Evolutionary conservation across 37 sponge, comb jelly and placozoan genomes (phyloP).

Genomic region (Hexactinellida sp.): DNA sequence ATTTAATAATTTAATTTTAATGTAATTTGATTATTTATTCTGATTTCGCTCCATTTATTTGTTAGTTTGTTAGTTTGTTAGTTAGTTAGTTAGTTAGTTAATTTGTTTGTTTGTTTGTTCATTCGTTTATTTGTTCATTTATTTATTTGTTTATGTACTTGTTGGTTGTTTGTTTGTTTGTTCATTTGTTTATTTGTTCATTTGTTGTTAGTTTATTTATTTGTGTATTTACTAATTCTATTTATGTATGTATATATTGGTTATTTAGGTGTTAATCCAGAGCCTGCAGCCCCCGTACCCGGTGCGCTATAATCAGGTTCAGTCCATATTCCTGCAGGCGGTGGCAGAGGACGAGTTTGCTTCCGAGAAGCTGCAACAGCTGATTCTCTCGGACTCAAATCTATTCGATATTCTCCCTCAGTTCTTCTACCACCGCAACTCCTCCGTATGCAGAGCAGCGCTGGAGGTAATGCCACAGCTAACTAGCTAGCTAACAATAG

Average conservation of each 20-base stretch:
- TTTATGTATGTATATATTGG: neutral
- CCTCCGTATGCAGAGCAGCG: conserved; percentile 58
- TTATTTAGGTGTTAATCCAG: conserved; percentile 58
- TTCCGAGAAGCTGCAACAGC: conserved; percentile 39
- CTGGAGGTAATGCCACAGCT: no score
- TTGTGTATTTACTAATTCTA: neutral
- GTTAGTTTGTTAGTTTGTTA: no score
- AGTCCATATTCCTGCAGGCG: conserved; percentile 74
- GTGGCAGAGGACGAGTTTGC: conserved; percentile 41
- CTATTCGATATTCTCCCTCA: conserved; percentile 88
- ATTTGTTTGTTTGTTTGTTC: no score
- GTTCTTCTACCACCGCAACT: conserved; percentile 85
- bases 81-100: no score
- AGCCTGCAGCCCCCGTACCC: conserved; percentile 76
- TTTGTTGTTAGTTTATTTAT: neutral
- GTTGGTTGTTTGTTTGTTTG: no score
- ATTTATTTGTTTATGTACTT: no score
- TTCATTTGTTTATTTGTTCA: no score
- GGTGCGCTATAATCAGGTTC: conserved; percentile 83
- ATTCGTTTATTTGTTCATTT: no score
- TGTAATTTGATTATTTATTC: no score
- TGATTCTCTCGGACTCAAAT: conserved; percentile 58
- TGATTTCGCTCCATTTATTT: no score
- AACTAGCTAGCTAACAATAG: no score
- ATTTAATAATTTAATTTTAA: no score